phyloP scores from a whole-genome alignment of 2,888 invertebrate species.

The Drosophila borborema region DNA sequence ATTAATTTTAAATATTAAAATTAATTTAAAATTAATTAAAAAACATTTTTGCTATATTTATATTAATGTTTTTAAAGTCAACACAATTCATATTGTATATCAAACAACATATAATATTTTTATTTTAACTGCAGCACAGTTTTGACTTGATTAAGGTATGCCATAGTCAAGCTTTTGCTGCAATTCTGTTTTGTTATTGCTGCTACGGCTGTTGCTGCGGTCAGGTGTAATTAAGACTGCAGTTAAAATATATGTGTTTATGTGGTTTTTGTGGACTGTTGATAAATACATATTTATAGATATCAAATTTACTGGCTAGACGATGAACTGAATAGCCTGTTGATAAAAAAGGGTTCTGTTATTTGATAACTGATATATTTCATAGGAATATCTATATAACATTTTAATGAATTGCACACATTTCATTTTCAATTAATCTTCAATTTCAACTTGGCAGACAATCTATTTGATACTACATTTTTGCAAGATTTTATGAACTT shows the following conservation, averaged over 20 bases:
- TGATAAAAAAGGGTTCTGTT: slow-evolving; percentile 4
- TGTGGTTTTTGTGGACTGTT: slow-evolving; percentile 31
- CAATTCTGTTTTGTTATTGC: not conserved
- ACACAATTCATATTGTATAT: no score
- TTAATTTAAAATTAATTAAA: no score
- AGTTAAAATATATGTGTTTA: slow-evolving; percentile 26
- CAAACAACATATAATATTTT: no score
- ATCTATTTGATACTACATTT: slow-evolving; percentile 3
- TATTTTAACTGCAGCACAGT: no score
- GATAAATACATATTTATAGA: slow-evolving; percentile 28
- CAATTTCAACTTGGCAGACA: not conserved
- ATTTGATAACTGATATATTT: not conserved
- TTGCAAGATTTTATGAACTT: not conserved
- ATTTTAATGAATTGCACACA: slow-evolving; percentile 2
- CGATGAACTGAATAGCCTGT: slow-evolving; percentile 26
- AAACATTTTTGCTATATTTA: no score
- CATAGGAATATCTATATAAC: not conserved
- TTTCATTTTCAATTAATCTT: slow-evolving; percentile 5
- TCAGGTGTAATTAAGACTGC: slow-evolving; percentile 56
- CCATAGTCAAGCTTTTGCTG: not conserved
- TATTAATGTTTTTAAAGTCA: no score
- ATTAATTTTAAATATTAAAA: no score
- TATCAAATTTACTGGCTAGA: slow-evolving; percentile 37
- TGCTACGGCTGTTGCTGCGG: slow-evolving; percentile 25
- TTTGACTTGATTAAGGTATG: slow-evolving; percentile 1